Evolutionary conservation across 2,797 vertebrate genomes (phyloP).

Genomic region (Glyptemys insculpta): DNA sequence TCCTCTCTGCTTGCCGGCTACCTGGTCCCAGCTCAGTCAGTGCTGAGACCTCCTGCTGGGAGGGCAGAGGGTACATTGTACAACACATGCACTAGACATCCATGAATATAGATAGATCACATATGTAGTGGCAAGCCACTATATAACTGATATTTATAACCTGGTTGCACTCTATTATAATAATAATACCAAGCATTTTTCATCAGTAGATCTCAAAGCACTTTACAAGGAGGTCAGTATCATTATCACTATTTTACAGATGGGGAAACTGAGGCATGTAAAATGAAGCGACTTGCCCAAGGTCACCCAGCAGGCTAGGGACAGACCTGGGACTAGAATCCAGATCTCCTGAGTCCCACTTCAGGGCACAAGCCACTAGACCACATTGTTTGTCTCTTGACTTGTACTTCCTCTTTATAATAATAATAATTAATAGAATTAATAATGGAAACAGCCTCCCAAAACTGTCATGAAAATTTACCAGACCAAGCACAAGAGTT

Average conservation of each 20-base stretch:
- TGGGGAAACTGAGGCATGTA: background rate
- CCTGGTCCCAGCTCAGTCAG: no score
- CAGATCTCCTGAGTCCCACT: background rate
- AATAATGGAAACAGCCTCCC: background rate
- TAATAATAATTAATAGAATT: background rate
- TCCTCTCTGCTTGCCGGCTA: no score
- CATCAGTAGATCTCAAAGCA: background rate
- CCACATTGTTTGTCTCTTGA: background rate
- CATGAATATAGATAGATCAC: background rate
- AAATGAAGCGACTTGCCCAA: background rate
- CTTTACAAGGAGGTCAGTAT: background rate
- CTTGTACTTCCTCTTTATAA: background rate
- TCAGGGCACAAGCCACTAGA: background rate
- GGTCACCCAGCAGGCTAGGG: background rate
- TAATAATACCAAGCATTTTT: background rate
- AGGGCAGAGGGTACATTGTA: background rate
- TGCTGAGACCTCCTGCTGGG: no score
- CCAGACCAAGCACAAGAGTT: background rate
- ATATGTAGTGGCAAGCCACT: background rate
- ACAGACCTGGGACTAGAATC: background rate
- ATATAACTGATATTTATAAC: background rate
- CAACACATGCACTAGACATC: background rate
- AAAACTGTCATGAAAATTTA: constrained; percentile 18
- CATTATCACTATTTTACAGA: background rate
- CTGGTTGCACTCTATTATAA: background rate